Conservation (phyloP, 1,140 invertebrate species). For the Pygmarrhopalites habei region DNA sequence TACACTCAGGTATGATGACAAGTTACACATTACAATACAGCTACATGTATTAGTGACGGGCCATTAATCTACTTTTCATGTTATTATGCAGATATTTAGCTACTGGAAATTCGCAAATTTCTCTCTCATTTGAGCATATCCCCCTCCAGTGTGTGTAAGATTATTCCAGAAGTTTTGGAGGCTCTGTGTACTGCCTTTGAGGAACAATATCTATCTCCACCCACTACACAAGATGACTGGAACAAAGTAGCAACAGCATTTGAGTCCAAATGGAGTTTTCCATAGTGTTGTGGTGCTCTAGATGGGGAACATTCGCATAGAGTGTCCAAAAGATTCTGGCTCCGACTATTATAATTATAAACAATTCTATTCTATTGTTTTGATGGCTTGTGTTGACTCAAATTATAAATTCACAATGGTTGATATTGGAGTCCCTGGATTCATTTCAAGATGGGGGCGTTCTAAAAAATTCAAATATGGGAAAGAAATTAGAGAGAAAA, state of each 20-base stretch:
- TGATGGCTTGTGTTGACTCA: conserved; percentile 37
- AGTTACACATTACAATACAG: too few relatives aligned
- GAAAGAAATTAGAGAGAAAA: conserved; percentile 18
- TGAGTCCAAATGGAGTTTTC: conserved; percentile 39
- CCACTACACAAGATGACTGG: conserved; percentile 3
- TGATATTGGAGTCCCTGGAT: conserved; percentile 40
- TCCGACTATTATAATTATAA: conserved; percentile 43
- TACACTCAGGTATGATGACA: too few relatives aligned
- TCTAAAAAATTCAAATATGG: conserved; percentile 28
- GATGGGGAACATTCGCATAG: conserved; percentile 43
- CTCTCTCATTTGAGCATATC: too few relatives aligned
- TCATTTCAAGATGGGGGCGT: conserved; percentile 35
- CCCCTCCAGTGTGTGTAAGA: neutral
- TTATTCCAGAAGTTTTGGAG: neutral
- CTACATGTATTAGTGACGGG: too few relatives aligned
- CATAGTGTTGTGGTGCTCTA: conserved; percentile 41
- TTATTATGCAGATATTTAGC: neutral
- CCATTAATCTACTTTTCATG: too few relatives aligned
- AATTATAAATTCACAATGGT: conserved; percentile 37
- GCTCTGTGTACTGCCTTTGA: neutral
- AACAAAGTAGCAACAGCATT: conserved; percentile 23
- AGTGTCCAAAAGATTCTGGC: conserved; percentile 32
- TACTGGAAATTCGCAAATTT: too few relatives aligned
- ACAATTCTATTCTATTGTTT: conserved; percentile 41
- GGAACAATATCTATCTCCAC: conserved; percentile 3